Evolutionary conservation across 1,140 invertebrate genomes (phyloP).

Genomic region (Drosophila sulfurigaster): DNA sequence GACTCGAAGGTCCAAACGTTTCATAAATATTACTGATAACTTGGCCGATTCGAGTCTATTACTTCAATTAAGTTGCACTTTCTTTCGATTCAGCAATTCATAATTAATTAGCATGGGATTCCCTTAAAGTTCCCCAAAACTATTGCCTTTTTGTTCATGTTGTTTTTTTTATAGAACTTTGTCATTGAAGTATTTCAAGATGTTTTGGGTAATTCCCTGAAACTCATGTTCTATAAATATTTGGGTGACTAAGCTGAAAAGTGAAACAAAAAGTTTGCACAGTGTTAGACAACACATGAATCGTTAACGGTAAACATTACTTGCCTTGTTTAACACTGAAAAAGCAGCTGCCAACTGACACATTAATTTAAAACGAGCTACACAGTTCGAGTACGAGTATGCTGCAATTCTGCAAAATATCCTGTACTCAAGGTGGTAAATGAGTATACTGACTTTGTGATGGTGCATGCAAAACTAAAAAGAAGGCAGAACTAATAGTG

Average conservation of each 20-base stretch:
- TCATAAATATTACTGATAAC: slow-evolving; percentile 11
- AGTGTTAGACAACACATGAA: slow-evolving; percentile 43
- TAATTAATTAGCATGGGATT: not conserved
- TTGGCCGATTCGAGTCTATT: not conserved
- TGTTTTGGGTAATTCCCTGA: not conserved
- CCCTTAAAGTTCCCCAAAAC: not conserved
- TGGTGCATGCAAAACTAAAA: not conserved
- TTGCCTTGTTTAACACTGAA: slow-evolving; percentile 51
- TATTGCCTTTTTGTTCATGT: no score
- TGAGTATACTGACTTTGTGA: not conserved
- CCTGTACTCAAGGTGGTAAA: not conserved
- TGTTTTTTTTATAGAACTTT: no score
- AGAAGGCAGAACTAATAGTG: no score
- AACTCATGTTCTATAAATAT: not conserved
- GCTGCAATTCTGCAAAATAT: not conserved
- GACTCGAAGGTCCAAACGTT: slow-evolving; percentile 2
- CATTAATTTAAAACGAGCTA: slow-evolving; percentile 71
- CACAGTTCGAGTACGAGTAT: not conserved
- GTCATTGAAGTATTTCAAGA: no score
- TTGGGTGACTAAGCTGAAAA: not conserved
- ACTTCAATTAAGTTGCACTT: not conserved
- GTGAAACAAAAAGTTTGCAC: not conserved
- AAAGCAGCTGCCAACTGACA: slow-evolving; percentile 32
- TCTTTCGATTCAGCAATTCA: not conserved
- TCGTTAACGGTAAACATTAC: slow-evolving; percentile 42